Percentiles rank a stretch among this genome's conserved stretches.
Conservation (phyloP, 2,113 vertebrate genomes). For the Martes martes region DNA sequence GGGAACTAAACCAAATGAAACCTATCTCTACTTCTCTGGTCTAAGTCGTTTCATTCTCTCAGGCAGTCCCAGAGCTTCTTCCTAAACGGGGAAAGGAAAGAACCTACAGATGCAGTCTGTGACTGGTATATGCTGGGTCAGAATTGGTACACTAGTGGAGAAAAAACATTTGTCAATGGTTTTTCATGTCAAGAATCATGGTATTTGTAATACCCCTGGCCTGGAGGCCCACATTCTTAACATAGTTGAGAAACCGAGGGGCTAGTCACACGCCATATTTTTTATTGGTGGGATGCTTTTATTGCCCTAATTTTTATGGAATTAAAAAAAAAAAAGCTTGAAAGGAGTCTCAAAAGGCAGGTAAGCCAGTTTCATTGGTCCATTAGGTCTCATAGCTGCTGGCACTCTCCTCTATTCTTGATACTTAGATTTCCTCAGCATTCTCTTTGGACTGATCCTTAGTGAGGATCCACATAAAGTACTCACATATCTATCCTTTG, state of each 20-base stretch:
- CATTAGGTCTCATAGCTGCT: constrained; percentile 47
- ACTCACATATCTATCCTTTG: not conserved
- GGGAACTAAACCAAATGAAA: not conserved
- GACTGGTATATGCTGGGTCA: not conserved
- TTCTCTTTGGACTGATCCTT: not conserved
- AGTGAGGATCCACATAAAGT: not conserved
- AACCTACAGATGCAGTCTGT: not conserved
- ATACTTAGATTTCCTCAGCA: not conserved
- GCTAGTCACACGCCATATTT: constrained; percentile 24
- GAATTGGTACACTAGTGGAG: not conserved
- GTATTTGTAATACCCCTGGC: not conserved
- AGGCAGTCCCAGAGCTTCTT: not conserved
- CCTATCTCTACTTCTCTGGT: not conserved
- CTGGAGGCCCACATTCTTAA: constrained; percentile 13
- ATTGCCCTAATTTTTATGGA: not conserved
- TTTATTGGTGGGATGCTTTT: constrained; percentile 14
- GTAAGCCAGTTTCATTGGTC: constrained; percentile 35
- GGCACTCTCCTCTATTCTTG: not conserved
- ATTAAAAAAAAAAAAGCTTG: not conserved
- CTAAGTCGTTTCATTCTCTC: not conserved
- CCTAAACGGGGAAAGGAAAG: not conserved
- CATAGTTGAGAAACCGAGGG: not conserved
- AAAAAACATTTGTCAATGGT: not conserved
- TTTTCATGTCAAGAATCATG: not conserved
- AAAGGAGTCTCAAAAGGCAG: constrained; percentile 20